These are phyloP conservation scores for Tinea pellionella DNA, from an alignment of 2,888 invertebrate species.

Conservation along the genomic window DNA sequence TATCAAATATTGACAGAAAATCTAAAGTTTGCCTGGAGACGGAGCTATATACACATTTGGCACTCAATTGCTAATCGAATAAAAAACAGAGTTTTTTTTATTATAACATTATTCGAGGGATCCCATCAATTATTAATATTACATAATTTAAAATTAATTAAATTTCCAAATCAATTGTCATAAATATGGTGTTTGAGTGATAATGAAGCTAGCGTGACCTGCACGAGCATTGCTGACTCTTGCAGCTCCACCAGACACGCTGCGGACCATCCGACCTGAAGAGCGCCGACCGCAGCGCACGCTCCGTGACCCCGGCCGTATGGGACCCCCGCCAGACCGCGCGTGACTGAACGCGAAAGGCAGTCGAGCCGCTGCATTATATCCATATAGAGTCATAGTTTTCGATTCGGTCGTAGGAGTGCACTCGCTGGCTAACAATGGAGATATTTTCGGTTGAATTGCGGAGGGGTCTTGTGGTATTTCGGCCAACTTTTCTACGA, in stretches of 20 bases:
- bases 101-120: too few species aligned
- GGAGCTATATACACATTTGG: too few species aligned
- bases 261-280: conserved; percentile 64
- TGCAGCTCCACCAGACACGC: conserved; percentile 61
- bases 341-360: conserved; percentile 63
- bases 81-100: too few species aligned
- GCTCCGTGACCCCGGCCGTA: conserved; percentile 24
- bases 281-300: conserved; percentile 31
- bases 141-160: too few species aligned
- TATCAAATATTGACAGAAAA: too few species aligned
- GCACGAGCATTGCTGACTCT: conserved; percentile 35
- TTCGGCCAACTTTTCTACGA: conserved; percentile 40
- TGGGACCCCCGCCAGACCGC: conserved; percentile 17
- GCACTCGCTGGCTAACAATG: conserved; percentile 44
- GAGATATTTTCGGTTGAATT: conserved; percentile 61
- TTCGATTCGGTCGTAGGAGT: conserved; percentile 50
- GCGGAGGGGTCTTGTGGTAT: conserved; percentile 44
- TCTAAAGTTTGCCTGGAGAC: too few species aligned
- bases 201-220: not conserved
- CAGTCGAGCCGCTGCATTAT: conserved; percentile 37
- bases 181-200: not conserved
- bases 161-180: too few species aligned
- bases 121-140: too few species aligned
- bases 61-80: too few species aligned
- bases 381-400: conserved; percentile 61